Percentiles rank a stretch among this genome's conserved stretches.
Evolutionary conservation across 2,797 vertebrate species (phyloP).

Genomic region (Danio aesculapii): DNA sequence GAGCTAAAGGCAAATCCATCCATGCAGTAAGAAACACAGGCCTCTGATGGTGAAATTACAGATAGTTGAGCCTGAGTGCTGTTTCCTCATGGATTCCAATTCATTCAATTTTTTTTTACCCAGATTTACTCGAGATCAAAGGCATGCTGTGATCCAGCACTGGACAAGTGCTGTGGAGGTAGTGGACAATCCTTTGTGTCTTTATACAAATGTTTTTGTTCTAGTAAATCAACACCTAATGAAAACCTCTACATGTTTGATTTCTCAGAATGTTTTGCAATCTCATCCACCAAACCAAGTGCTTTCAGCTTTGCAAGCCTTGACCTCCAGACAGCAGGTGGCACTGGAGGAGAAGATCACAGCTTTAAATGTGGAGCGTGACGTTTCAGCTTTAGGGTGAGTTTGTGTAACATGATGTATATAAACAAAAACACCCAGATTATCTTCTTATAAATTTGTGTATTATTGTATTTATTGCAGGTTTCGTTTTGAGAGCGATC

Average conservation of each 20-base stretch:
- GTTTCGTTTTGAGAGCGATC: conserved; percentile 74
- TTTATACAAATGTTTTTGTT: neutral
- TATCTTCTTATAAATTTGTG: neutral
- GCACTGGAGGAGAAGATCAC: conserved; percentile 74
- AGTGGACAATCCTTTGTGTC: neutral
- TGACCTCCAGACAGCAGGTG: conserved; percentile 75
- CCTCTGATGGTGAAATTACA: neutral
- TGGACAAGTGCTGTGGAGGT: conserved; percentile 80
- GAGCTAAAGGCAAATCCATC: conserved; percentile 64
- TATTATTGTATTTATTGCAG: conserved; percentile 61
- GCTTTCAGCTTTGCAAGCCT: conserved; percentile 76
- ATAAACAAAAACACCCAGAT: neutral
- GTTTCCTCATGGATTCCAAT: neutral
- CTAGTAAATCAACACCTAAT: neutral
- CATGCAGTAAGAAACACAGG: conserved; percentile 66
- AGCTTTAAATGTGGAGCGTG: conserved; percentile 72
- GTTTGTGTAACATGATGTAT: neutral
- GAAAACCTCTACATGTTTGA: neutral
- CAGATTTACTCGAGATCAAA: conserved; percentile 74
- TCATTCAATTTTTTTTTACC: neutral
- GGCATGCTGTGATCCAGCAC: conserved; percentile 71
- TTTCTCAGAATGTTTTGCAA: conserved; percentile 72
- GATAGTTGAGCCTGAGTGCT: neutral
- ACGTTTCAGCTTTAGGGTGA: conserved; percentile 76
- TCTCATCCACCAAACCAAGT: conserved; percentile 80